Evolutionary conservation across 1,140 invertebrate species (phyloP).

Genomic region (Mercenaria mercenaria): DNA sequence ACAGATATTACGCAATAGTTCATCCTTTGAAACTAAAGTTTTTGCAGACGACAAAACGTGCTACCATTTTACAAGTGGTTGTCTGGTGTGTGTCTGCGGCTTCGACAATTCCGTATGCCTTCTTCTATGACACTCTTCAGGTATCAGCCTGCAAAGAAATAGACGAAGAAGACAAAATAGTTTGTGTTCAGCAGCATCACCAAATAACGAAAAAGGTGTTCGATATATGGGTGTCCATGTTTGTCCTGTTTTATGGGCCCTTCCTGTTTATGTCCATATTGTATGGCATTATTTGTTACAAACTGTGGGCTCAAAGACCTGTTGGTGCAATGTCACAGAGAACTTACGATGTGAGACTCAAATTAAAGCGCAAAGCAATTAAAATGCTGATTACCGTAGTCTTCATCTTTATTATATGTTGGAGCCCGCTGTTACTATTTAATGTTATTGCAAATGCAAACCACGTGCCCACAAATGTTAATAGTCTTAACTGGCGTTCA

Average conservation of each 20-base stretch:
- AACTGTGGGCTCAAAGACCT: conserved; percentile 72
- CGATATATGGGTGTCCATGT: conserved; percentile 71
- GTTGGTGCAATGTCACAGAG: conserved; percentile 45
- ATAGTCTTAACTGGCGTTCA: conserved; percentile 23
- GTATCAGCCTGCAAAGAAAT: conserved; percentile 35
- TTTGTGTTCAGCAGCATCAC: conserved; percentile 53
- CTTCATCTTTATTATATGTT: conserved; percentile 77
- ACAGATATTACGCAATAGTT: conserved; percentile 79
- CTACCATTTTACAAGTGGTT: conserved; percentile 93
- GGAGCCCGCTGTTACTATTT: conserved; percentile 76
- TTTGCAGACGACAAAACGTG: conserved; percentile 86
- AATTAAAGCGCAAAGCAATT: conserved; percentile 75
- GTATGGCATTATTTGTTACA: conserved; percentile 73
- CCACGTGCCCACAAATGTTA: conserved; percentile 51
- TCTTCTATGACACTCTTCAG: conserved; percentile 68
- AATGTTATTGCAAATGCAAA: conserved; percentile 65
- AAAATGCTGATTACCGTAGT: conserved; percentile 82
- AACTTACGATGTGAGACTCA: conserved; percentile 55
- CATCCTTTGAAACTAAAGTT: conserved; percentile 90
- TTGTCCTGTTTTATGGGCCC: conserved; percentile 69
- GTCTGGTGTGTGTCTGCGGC: conserved; percentile 96
- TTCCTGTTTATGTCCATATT: conserved; percentile 70
- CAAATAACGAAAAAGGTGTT: conserved; percentile 43
- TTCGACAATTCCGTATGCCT: conserved; percentile 68
- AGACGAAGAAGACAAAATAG: conserved; percentile 31